Evolutionary conservation across 2,888 invertebrate genomes (phyloP), one percentile per base, ranked within the genome.

Genomic region (Patella caerulea): DNA sequence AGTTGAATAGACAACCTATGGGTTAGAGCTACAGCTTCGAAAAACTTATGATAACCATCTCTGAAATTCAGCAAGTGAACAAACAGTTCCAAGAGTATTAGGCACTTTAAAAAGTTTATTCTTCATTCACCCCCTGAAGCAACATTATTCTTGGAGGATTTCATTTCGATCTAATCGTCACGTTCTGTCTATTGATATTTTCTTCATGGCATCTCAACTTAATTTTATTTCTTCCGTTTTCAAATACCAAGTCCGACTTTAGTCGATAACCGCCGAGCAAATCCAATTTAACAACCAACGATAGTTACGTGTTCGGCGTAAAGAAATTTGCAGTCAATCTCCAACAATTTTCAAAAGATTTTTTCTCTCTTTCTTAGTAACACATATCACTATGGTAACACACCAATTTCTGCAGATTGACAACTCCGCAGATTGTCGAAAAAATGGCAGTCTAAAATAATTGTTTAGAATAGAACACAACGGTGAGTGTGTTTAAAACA

Each of bases 351-450:
- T 59, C 59, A 59, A 17, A 19, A 14, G 19, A 19, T 65, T 65
- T 65, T 65, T 65, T 19, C 65, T 9, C 24, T 24, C 19, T 24
- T 65, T 19, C 65, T 65, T 5, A 24, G 24, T 12, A 65, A 45
- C 45, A 45, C 45, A 45, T 45, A 24, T 65, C 65, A 65, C 65
- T 65, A 65, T 65, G 65, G 65, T 24, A 65, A 65, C 65, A 65
- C 65, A 24, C 65, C 65, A 65, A 65, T 65, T 65, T 19, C 65
- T 65, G 65, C 65, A 65, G 65, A 65, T 65, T 65, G 65, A 65
- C 65, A 65, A 24, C 65, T 65, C 65, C 65, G 65, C 65, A 65
- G 65, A 19, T 65, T 65, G 65, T 65, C 14, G 45, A 65, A 65
- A 65, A 65, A 65, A 65, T 65, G 24, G 65, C 65, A 24, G 65